These are phyloP conservation scores for Gymnothorax javanicus DNA, from an alignment of 2,797 vertebrate genomes.

Conservation along the genomic window DNA sequence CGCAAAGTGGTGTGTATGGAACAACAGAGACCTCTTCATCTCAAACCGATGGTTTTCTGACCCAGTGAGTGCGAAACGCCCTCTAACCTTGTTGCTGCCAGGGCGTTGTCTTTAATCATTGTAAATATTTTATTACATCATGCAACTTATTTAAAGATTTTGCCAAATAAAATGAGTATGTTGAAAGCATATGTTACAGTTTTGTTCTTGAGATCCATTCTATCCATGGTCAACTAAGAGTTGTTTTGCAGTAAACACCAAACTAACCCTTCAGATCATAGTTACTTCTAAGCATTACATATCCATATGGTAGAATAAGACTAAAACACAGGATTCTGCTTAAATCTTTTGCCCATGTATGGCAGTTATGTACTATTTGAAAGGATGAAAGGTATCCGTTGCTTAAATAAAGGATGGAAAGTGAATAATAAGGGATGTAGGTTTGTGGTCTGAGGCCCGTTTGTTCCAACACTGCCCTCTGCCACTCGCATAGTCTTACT, in stretches of 20 bases:
- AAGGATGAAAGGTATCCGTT: neutral
- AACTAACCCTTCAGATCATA: neutral
- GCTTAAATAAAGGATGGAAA: neutral
- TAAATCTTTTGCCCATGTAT: neutral
- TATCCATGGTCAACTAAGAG: neutral
- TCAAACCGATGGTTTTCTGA: slow-evolving; percentile 84
- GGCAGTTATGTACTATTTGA: neutral
- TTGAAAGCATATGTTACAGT: neutral
- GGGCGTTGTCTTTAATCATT: neutral
- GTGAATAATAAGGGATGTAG: neutral
- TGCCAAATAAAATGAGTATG: neutral
- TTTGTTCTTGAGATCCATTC: neutral
- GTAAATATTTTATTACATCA: neutral
- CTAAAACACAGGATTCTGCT: neutral
- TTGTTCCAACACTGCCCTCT: neutral
- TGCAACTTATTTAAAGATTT: neutral
- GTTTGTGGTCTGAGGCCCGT: neutral
- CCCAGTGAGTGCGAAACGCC: slow-evolving; percentile 64
- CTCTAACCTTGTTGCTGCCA: too few species aligned
- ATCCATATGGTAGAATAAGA: neutral
- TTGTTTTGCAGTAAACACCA: neutral
- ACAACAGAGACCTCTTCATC: slow-evolving; percentile 81
- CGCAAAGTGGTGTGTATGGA: slow-evolving; percentile 83
- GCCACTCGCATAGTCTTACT: neutral
- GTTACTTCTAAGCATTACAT: neutral